Base-by-base conservation (phyloP, 2,888 invertebrate species). In the Tethea ocularis region DNA sequence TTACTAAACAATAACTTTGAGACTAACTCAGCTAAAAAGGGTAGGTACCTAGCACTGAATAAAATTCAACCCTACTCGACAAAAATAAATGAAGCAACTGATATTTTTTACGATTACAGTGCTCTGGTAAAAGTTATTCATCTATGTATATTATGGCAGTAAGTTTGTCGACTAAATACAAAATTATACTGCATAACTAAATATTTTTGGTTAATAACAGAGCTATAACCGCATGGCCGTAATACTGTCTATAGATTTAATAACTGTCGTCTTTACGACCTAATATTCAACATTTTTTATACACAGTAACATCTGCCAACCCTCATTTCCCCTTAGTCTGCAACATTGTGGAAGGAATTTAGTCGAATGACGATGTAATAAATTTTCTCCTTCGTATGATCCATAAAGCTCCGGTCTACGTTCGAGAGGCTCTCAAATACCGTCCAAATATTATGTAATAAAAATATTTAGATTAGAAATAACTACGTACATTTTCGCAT, bases 321-420 rank as follows among this genome's bases (percentile, higher is more conserved):
- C 85, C 85, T 82, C 80, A 85, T 87, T 84, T 76, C 81, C 77
- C 75, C 73, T 74, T 75, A 82, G 80, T 73, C 73, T 76, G 77
- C 77, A 78, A 80, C 82, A 77, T 83, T 80, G 82, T 78, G 80
- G 81, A 68, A 68, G 81, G 77, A 87, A 85, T 87, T 85, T 84
- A 78, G 82, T 75, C 74, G 80, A 85, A 87, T 86, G 86, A 86
- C 85, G 83, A 73, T 74, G 83, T 84, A 85, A 87, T 87, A 87
- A 87, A 86, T 86, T 87, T 78, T 69, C 75, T 75, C 71, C 74
- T 75, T 71, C 83, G 80, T 83, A 85, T 84, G 82, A 86, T 83
- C 83, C 84, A 87, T 88, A 88, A 87, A 87, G 78, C 77, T 75
- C 63, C 65, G 70, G 61, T 58, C 67, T 71, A 63, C 55, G 66